A percentile compares a stretch with the other conserved stretches of the same genome.
Conservation (phyloP, 2,888 invertebrate species). For the Hoplodrina ambigua region DNA sequence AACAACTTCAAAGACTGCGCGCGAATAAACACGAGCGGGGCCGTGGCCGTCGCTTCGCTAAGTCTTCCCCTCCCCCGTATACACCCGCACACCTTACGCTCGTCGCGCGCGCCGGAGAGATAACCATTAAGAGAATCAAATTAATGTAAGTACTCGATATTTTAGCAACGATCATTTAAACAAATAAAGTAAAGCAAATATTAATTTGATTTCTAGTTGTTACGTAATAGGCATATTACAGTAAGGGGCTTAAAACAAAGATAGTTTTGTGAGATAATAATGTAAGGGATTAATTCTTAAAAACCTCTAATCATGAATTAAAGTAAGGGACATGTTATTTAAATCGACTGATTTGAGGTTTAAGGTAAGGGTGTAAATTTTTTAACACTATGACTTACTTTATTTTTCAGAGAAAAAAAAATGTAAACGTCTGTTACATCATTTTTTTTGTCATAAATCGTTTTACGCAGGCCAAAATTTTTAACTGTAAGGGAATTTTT, state of each 20-base stretch:
- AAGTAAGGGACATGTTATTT: too few species aligned
- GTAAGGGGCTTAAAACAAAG: constrained; percentile 6
- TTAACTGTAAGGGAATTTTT: too few species aligned
- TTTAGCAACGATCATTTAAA: constrained; percentile 1
- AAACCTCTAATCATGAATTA: background rate
- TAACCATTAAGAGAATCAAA: background rate
- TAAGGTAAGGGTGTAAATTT: too few species aligned
- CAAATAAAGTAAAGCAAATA: too few species aligned
- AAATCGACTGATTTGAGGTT: too few species aligned
- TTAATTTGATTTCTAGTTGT: background rate
- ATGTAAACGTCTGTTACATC: too few species aligned
- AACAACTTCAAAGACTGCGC: constrained; percentile 7
- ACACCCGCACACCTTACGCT: constrained; percentile 11
- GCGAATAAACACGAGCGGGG: constrained; percentile 6
- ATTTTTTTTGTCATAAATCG: too few species aligned
- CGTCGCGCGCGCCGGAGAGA: constrained; percentile 4
- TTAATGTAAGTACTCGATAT: constrained; percentile 6
- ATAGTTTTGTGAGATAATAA: constrained; percentile 17
- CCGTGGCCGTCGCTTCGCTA: constrained; percentile 6
- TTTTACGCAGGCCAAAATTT: too few species aligned
- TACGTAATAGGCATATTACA: constrained; percentile 1
- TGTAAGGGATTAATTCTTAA: constrained; percentile 1
- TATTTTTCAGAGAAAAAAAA: too few species aligned
- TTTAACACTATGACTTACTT: too few species aligned
- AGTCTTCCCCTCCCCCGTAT: constrained; percentile 1